phyloP scores from a whole-genome alignment of 64 coral and sea anemone species.

The Acropora yongei region DNA sequence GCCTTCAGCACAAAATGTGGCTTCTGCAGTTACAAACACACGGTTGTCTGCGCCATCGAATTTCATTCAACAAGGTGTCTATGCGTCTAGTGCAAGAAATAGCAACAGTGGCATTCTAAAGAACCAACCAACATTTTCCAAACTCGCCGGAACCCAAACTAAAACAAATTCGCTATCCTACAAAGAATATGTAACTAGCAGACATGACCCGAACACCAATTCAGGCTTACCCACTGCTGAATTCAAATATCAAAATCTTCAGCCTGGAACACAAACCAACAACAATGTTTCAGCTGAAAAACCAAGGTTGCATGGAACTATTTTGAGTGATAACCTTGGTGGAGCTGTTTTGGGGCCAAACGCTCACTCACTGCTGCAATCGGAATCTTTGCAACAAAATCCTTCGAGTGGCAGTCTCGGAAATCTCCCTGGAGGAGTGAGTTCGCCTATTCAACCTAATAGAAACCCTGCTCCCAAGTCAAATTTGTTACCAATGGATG shows the following conservation, averaged over 20 bases:
- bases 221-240: not conserved
- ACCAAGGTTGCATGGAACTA: constrained; percentile 1
- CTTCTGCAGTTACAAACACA: not conserved
- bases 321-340: constrained; percentile 46
- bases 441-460: no score
- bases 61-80: not conserved
- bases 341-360: constrained; percentile 38
- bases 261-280: not conserved
- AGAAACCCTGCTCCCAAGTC: no score
- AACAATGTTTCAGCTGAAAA: not conserved
- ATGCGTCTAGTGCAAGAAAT: not conserved
- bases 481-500: no score
- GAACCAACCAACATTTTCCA: not conserved
- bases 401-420: not conserved
- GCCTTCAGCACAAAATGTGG: not conserved
- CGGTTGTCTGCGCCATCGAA: not conserved
- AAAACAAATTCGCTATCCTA: not conserved
- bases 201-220: not conserved
- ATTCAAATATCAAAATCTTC: not conserved
- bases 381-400: not conserved
- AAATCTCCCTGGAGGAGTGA: no score
- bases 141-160: not conserved
- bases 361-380: constrained; percentile 33
- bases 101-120: not conserved
- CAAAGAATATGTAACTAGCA: not conserved